Conservation (phyloP, 2,888 invertebrate genomes). For the Bedellia somnulentella region DNA sequence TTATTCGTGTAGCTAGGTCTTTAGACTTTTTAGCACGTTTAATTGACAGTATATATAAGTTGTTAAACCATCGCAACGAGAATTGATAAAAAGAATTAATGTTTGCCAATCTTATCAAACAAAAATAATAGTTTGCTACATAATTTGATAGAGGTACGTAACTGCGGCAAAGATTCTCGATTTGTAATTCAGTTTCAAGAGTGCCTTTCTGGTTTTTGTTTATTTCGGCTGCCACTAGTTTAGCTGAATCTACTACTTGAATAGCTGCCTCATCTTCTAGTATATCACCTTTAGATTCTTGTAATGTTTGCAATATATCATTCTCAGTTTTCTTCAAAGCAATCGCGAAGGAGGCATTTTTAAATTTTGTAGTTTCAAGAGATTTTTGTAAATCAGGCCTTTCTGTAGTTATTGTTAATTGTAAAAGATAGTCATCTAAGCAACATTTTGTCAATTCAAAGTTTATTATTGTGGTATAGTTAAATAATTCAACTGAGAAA, state of each 20-base stretch:
- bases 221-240: conserved; percentile 79
- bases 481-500: conserved; percentile 81
- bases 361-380: conserved; percentile 74
- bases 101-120: conserved; percentile 79
- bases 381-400: conserved; percentile 82
- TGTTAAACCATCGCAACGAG: conserved; percentile 84
- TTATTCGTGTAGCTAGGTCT: conserved; percentile 69
- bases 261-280: conserved; percentile 90
- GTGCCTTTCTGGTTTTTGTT: conserved; percentile 79
- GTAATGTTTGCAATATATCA: conserved; percentile 81
- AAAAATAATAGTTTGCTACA: conserved; percentile 79
- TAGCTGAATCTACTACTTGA: conserved; percentile 83
- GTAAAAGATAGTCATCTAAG: conserved; percentile 80
- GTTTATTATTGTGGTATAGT: conserved; percentile 81
- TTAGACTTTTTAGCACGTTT: conserved; percentile 73
- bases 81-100: conserved; percentile 91
- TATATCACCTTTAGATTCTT: conserved; percentile 83
- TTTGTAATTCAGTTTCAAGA: conserved; percentile 73
- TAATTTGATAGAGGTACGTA: conserved; percentile 79
- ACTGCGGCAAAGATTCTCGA: conserved; percentile 73
- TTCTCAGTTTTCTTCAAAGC: conserved; percentile 86
- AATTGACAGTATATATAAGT: conserved; percentile 76
- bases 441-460: conserved; percentile 83
- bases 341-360: conserved; percentile 78
- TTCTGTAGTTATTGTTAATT: conserved; percentile 83